phyloP scores from a whole-genome alignment of 53 echinoderm and acorn worm species.

The Echinometra lucunter region DNA sequence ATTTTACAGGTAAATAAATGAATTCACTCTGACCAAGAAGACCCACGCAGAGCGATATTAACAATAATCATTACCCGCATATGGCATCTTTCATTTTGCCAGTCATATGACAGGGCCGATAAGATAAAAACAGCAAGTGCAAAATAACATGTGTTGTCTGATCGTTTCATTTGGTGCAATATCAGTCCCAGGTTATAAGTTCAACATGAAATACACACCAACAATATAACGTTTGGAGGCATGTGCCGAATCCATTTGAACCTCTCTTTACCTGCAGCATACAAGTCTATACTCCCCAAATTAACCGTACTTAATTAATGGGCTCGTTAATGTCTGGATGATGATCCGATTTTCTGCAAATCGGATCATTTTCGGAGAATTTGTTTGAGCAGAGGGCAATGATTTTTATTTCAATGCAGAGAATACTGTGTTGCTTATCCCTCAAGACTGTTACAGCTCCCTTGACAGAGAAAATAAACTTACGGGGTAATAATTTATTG shows the following conservation, averaged over 20 bases:
- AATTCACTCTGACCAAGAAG: not conserved
- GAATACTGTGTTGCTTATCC: not conserved
- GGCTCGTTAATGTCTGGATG: not conserved
- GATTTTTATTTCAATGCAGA: not conserved
- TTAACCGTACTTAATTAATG: not conserved
- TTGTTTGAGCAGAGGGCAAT: not conserved
- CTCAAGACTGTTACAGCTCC: not conserved
- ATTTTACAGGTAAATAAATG: not conserved
- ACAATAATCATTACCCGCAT: not conserved
- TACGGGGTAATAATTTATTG: not conserved
- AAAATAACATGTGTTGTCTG: slow-evolving; percentile 21
- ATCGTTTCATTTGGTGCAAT: not conserved
- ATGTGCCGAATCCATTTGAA: not conserved
- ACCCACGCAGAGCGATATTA: not conserved
- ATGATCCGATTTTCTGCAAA: not conserved
- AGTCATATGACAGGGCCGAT: slow-evolving; percentile 25
- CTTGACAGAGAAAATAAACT: not conserved
- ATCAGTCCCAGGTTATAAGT: not conserved
- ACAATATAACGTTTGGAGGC: not conserved
- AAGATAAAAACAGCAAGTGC: slow-evolving; percentile 9
- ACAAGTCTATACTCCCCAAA: not conserved
- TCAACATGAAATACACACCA: not conserved
- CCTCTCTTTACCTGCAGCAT: not conserved
- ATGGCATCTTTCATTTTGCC: not conserved
- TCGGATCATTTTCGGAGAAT: not conserved